Conservation (phyloP, 2,797 vertebrate genomes). For the Lagodon rhomboides region DNA sequence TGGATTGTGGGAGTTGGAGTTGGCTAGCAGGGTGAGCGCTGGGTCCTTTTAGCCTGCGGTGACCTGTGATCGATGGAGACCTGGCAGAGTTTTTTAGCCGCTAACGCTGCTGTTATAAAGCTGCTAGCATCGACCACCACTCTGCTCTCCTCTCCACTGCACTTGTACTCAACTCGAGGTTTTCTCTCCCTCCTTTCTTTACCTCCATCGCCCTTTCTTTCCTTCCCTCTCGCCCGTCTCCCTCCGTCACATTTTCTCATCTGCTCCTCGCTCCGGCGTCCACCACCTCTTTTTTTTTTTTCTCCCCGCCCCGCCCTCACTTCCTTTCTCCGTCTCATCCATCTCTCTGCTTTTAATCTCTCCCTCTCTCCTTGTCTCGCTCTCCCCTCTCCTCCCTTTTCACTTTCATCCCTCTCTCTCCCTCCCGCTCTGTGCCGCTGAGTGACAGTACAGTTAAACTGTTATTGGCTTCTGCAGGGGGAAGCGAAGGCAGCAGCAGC, state of each 20-base stretch:
- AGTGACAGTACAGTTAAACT: slow-evolving; percentile 74
- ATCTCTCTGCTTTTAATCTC: slow-evolving; percentile 67
- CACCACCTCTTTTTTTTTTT: slow-evolving; percentile 26
- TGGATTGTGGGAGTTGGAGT: slow-evolving; percentile 71
- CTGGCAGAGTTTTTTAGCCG: slow-evolving; percentile 54
- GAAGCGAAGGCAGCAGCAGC: slow-evolving; percentile 52
- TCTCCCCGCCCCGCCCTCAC: slow-evolving; percentile 25
- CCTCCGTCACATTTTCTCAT: slow-evolving; percentile 51
- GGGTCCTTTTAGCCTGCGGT: slow-evolving; percentile 64
- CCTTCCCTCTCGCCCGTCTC: slow-evolving; percentile 2
- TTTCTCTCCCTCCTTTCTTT: not conserved
- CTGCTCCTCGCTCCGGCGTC: slow-evolving; percentile 16
- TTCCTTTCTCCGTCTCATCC: slow-evolving; percentile 61
- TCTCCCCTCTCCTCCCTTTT: slow-evolving; percentile 10
- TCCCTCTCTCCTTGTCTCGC: slow-evolving; percentile 31
- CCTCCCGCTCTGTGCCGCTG: slow-evolving; percentile 41
- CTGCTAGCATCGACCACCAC: slow-evolving; percentile 42
- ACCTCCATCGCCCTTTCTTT: not conserved
- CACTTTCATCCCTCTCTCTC: slow-evolving; percentile 32
- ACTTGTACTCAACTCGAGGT: slow-evolving; percentile 45
- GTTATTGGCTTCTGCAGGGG: slow-evolving; percentile 66
- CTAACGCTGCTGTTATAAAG: slow-evolving; percentile 44
- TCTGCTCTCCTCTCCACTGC: slow-evolving; percentile 27
- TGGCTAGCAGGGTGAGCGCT: slow-evolving; percentile 32
- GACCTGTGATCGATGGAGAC: slow-evolving; percentile 72